Evolutionary conservation across 2,113 vertebrate genomes (phyloP), one percentile per base, ranked within the genome.

Genomic region (Sander lucioperca): DNA sequence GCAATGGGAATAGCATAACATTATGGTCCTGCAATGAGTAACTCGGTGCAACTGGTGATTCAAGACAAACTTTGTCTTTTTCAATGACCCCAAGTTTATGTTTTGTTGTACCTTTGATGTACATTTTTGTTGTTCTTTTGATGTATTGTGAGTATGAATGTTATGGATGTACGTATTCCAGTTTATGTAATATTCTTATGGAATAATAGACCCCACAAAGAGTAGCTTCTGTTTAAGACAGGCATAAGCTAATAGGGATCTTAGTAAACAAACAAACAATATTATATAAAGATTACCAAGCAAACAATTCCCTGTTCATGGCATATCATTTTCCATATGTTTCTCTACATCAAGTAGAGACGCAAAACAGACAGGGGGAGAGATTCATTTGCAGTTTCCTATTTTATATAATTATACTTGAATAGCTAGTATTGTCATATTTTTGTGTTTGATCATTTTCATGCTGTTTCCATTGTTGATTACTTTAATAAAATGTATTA

Each of bases 1-100:
- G 2, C 9, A 82, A 2, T 83, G 85, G 79, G 6, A 9, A 36
- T 79, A 88, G 23, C 15, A 67, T 27, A n/a, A 27, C 16, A 45
- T 12, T 12, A 18, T 18, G 1, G 25, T 13, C 14, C 10, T 45
- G 16, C 5, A 47, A 57, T 64, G 27, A 30, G 57, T 59, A 15
- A 57, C 12, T 57, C 33, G 33, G 33, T 33, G 33, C 33, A 33
- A 33, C 33, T 33, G 33, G 33, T 33, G 33, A 33, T 33, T 33
- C 33, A 33, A 33, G 5, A 33, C 33, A 33, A 33, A 33, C 9
- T 11, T 33, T 39, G 9, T 10, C 8, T 39, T 39, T 39, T 39
- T 39, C 39, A 39, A 39, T 39, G 7, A 39, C 36, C 36, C 36
- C 8, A 39, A 10, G 36, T 39, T 39, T 39, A 39, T 39, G 9